Percentiles rank a stretch among this genome's conserved stretches.
phyloP scores from a whole-genome alignment of 2,888 invertebrate genomes.

The Gisinianus flammeolus region DNA sequence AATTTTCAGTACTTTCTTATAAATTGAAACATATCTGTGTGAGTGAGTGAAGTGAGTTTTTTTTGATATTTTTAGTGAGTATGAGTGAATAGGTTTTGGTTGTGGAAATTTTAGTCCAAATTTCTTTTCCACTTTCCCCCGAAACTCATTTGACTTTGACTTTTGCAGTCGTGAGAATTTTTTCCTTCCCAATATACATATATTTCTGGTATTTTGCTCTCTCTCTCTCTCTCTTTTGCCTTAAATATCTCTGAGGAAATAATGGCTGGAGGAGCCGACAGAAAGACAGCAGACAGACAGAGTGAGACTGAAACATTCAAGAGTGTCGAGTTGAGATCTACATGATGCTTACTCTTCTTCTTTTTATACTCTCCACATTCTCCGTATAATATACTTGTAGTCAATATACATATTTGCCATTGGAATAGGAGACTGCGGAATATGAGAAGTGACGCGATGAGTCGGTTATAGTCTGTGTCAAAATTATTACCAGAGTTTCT shows the following conservation, averaged over 20 bases:
- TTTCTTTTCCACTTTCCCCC: neutral
- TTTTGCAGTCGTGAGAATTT: conserved; percentile 6
- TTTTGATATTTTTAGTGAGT: too few species aligned
- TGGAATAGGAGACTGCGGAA: conserved; percentile 2
- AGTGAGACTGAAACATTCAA: neutral
- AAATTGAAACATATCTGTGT: neutral
- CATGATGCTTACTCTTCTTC: neutral
- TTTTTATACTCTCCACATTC: neutral
- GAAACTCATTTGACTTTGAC: too few species aligned
- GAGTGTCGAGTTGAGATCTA: conserved; percentile 6
- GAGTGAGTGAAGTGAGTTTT: neutral
- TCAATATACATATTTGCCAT: neutral
- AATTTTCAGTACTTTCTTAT: neutral
- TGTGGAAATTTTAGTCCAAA: too few species aligned
- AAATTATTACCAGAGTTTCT: neutral
- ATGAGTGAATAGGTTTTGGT: too few species aligned
- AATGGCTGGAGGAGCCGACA: conserved; percentile 13
- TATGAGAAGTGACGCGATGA: conserved; percentile 1
- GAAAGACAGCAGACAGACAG: neutral
- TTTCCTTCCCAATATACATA: neutral
- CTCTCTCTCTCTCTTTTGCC: neutral
- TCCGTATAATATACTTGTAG: too few species aligned
- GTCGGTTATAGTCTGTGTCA: neutral
- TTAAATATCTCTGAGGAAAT: neutral
- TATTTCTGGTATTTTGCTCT: neutral